Conservation (phyloP, 2,113 vertebrate genomes). For the Gymnarchus niloticus region DNA sequence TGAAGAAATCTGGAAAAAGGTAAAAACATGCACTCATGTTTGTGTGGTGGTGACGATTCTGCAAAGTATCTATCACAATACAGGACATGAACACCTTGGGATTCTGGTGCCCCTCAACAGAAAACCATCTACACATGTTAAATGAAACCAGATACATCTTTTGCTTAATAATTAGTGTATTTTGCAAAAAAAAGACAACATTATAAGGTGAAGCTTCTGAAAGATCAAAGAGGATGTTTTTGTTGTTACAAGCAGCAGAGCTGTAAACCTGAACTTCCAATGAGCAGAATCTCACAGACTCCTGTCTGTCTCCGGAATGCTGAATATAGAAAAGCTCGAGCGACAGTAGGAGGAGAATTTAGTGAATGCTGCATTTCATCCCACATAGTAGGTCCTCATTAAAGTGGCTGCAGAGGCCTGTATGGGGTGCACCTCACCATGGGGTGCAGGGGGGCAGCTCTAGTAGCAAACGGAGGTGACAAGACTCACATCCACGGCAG, state of each 20-base stretch:
- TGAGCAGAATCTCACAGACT: neutral
- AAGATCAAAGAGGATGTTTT: conserved; percentile 2
- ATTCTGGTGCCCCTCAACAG: neutral
- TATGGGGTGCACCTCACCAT: neutral
- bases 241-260: neutral
- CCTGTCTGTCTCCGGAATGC: neutral
- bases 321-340: neutral
- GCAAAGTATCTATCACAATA: neutral
- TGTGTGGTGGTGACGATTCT: neutral
- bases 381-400: conserved; percentile 8
- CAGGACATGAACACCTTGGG: neutral
- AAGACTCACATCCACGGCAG: neutral
- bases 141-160: neutral
- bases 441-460: neutral
- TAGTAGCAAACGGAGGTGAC: neutral
- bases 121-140: neutral
- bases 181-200: neutral
- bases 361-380: conserved; percentile 5
- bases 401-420: neutral
- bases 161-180: neutral
- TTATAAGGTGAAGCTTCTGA: neutral
- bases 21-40: neutral
- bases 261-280: conserved; percentile 1
- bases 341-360: conserved; percentile 8
- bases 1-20: neutral